Conservation (phyloP, 2,888 invertebrate species). For the Callyntrura sp. region DNA sequence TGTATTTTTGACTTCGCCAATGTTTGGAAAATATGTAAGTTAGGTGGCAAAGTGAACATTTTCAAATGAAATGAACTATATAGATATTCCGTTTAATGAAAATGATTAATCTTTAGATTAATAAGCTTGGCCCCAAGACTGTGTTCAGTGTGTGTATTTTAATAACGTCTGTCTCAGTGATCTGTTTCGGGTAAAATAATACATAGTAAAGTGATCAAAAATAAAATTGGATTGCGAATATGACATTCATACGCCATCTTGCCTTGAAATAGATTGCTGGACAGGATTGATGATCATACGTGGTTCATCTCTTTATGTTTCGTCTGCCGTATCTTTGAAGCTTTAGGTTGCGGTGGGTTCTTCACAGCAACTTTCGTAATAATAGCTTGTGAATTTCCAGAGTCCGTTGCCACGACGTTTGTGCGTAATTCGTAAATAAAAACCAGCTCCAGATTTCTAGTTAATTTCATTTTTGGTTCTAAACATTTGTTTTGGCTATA, state of each 20-base stretch:
- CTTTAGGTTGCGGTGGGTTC: slow-evolving; percentile 94
- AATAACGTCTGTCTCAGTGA: slow-evolving; percentile 93
- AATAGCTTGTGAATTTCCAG: slow-evolving; percentile 94
- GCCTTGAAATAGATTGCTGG: slow-evolving; percentile 84
- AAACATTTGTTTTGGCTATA: slow-evolving; percentile 84
- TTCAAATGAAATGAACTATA: not conserved
- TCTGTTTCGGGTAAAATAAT: slow-evolving; percentile 90
- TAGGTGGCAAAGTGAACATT: not conserved
- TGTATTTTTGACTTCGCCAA: slow-evolving; percentile 63
- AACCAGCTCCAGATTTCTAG: no score
- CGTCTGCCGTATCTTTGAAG: slow-evolving; percentile 92
- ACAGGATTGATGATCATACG: slow-evolving; percentile 83
- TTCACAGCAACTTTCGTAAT: slow-evolving; percentile 95
- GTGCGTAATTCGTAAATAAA: slow-evolving; percentile 85
- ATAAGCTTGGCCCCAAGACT: slow-evolving; percentile 91
- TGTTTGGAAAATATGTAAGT: slow-evolving; percentile 79
- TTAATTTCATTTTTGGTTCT: slow-evolving; percentile 1
- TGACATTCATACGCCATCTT: no score
- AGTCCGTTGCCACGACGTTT: slow-evolving; percentile 94
- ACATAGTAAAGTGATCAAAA: not conserved
- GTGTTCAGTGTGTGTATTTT: slow-evolving; percentile 94
- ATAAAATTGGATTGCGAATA: not conserved
- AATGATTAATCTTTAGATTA: slow-evolving; percentile 86
- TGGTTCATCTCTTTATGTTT: slow-evolving; percentile 81
- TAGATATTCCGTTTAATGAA: not conserved